Evolutionary conservation across 2,797 vertebrate genomes (phyloP).

Genomic region (Balearica regulorum): DNA sequence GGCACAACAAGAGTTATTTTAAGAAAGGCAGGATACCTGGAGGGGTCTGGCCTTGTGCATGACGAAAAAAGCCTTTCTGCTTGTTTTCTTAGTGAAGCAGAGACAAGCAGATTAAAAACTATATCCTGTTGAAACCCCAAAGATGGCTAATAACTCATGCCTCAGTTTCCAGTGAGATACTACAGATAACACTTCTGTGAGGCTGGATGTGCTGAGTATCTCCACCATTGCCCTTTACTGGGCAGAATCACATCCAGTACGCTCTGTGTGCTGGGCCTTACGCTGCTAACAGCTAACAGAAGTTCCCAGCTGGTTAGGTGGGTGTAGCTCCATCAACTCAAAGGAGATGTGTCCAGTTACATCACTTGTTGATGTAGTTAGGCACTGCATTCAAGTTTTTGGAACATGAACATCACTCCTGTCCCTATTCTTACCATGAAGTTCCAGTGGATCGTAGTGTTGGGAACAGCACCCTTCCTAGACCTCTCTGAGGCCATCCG

Average conservation of each 20-base stretch:
- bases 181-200: background rate
- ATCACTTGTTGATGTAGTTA: background rate
- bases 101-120: background rate
- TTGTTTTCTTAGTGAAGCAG: background rate
- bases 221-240: background rate
- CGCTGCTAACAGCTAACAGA: background rate
- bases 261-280: background rate
- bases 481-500: background rate
- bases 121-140: background rate
- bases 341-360: background rate
- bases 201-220: background rate
- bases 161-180: background rate
- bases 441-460: background rate
- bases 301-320: background rate
- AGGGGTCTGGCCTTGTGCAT: background rate
- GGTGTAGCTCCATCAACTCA: background rate
- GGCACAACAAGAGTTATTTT: constrained; percentile 34
- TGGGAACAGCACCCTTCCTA: background rate
- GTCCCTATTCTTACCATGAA: background rate
- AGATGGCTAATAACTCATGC: background rate
- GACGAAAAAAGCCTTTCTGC: background rate
- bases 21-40: constrained; percentile 22
- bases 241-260: background rate
- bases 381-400: background rate
- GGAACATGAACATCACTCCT: background rate